Base-by-base conservation (phyloP, 30 jellyfish, hydroid and myxozoan species). In the Aurelia aurita region DNA sequence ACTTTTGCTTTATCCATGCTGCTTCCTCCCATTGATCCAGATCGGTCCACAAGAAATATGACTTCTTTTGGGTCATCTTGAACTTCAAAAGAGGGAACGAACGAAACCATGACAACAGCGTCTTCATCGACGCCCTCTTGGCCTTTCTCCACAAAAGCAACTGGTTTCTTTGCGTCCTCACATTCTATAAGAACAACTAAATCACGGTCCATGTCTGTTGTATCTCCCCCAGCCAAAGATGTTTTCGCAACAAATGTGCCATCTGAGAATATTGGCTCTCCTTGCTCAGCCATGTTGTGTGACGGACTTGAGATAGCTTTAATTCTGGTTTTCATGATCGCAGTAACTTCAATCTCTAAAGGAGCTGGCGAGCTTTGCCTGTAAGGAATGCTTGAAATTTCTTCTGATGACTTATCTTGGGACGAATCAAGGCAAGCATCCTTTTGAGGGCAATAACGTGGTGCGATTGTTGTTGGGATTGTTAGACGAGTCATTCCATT, bases 81-180 rank as follows among this genome's bases (percentile, higher is more conserved):
- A 18, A 7, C 25, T 28, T 69, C 10, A 19, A 21, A 1, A 10
- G 12, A 2, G 9, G 82, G 82, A 47, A 28, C 47, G 22, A 28
- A 69, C 10, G 60, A 25, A 3, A 69, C 22, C 82, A 69, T 69
- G 74, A 69, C 82, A 31, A 69, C 82, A 13, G 82, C 32, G 11
- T 25, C 47, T 22, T 20, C 77, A 65, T 44, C 77, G 47, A 19
- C 39, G 21, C 47, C 39, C 5, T 69, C 82, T 19, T 64, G 7
- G 47, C 82, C 66, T 7, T 43, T 69, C 63, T 69, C 82, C 6
- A 43, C 64, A 69, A 69, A 14, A 25, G 63, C 60, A 31, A n/a
- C 32, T 31, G 82, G 82, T 22, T 18, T 18, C 47, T 7, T 25
- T 19, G 82, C 28, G 3, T 69, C 82, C 8, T 25, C 63, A 5